These are phyloP conservation scores for Bothrops alternatus DNA, from an alignment of 2,797 vertebrate species.

Conservation along the genomic window DNA sequence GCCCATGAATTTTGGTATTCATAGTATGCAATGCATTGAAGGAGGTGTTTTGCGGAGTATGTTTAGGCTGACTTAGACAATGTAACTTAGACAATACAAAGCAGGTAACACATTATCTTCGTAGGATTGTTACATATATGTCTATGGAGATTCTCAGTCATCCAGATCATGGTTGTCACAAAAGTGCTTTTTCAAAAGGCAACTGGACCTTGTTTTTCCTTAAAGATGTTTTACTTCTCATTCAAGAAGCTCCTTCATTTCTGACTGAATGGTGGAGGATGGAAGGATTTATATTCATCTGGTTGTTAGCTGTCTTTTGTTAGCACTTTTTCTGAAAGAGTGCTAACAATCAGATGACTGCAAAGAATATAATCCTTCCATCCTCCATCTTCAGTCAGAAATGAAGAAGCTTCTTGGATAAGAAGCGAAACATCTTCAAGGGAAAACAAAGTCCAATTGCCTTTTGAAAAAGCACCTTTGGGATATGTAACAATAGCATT, in stretches of 20 bases:
- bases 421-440: neutral
- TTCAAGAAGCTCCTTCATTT: too few species aligned
- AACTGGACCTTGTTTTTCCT: neutral
- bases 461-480: neutral
- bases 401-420: too few species aligned
- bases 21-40: neutral
- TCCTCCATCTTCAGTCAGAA: too few species aligned
- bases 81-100: neutral
- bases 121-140: neutral
- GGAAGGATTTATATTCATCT: neutral
- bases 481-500: neutral
- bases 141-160: neutral
- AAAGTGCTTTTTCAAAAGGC: neutral
- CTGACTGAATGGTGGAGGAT: too few species aligned
- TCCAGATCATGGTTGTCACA: neutral
- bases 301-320: neutral
- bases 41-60: neutral
- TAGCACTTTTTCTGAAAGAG: neutral
- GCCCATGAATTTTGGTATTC: neutral
- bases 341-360: neutral
- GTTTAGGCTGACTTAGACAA: neutral
- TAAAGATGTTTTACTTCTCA: too few species aligned
- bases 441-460: neutral
- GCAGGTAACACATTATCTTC: neutral
- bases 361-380: neutral